Evolutionary conservation across 2,888 invertebrate genomes (phyloP), one percentile per base, ranked within the genome.

Genomic region (Lasius platythorax): DNA sequence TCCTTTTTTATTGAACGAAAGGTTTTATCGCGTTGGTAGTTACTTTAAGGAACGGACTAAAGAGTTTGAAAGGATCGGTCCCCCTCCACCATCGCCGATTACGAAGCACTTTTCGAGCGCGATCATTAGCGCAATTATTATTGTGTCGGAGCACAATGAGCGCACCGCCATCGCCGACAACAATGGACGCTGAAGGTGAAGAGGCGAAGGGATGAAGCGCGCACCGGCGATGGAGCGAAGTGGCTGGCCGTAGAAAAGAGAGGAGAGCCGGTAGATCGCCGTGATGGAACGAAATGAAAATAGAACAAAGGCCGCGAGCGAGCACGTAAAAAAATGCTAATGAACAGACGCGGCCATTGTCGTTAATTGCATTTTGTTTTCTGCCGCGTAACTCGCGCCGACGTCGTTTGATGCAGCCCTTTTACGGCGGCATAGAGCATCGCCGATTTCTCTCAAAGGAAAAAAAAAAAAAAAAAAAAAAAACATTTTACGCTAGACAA

Each of bases 61-160:
- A 88, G 84, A 85, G 83, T 73, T 63, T 75, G 86, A 85, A 81
- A 79, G 81, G 85, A 53, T 53, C 53, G n/a, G 66, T 73, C 83
- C 61, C 83, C 61, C 89, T 83, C 53, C n/a, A 68, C 82, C 85
- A 79, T 85, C 85, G 83, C 87, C 91, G 92, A 93, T 93, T 93
- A 93, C 92, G 88, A 89, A 87, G 93, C 93, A 88, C 91, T 93
- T 93, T 93, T 92, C 89, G 91, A 90, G 91, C 90, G 90, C 91
- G 93, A 94, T 93, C 94, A 94, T 94, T 94, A 94, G 93, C 91
- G 93, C 94, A 94, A 94, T 94, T 94, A 94, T 93, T 93, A 93
- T 93, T 92, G 92, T 92, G 93, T 89, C 89, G 91, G 89, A 84
- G 91, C 89, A 93, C 93, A 94, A 93, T 93, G 90, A 91, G 91